These are phyloP conservation scores for Elgaria multicarinata DNA, from an alignment of 2,113 vertebrate species.

Conservation along the genomic window DNA sequence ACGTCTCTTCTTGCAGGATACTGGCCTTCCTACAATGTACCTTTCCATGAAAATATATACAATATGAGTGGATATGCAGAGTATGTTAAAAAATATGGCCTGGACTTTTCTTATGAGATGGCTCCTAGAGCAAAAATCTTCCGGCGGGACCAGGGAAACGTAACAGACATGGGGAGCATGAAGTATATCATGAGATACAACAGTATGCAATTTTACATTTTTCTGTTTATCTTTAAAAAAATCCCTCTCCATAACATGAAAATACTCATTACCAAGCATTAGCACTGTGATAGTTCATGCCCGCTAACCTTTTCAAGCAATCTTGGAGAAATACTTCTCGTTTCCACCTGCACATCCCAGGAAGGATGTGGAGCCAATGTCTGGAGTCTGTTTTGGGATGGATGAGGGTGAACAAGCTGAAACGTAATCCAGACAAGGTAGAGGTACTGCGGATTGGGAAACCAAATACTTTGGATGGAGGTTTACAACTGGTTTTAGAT, in stretches of 20 bases:
- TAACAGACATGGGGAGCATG: slow-evolving; percentile 82
- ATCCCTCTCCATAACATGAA: not conserved
- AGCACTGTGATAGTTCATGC: not conserved
- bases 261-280: not conserved
- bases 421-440: too few relatives aligned
- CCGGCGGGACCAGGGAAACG: slow-evolving; percentile 87
- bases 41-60: slow-evolving; percentile 88
- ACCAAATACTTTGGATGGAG: too few relatives aligned
- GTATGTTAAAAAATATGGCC: slow-evolving; percentile 81
- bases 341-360: too few relatives aligned
- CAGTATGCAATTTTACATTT: slow-evolving; percentile 76
- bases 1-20: slow-evolving; percentile 81
- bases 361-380: too few relatives aligned
- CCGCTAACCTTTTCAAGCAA: not conserved
- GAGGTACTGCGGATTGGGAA: too few relatives aligned
- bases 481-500: too few relatives aligned
- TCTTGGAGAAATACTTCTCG: not conserved
- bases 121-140: slow-evolving; percentile 92
- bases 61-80: slow-evolving; percentile 84
- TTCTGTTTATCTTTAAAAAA: slow-evolving; percentile 17
- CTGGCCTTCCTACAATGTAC: slow-evolving; percentile 92
- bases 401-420: too few relatives aligned
- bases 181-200: slow-evolving; percentile 94
- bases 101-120: slow-evolving; percentile 90
- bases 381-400: too few relatives aligned